phyloP scores from a whole-genome alignment of 2,888 invertebrate genomes.

The Lepidocyrtinus sp. region DNA sequence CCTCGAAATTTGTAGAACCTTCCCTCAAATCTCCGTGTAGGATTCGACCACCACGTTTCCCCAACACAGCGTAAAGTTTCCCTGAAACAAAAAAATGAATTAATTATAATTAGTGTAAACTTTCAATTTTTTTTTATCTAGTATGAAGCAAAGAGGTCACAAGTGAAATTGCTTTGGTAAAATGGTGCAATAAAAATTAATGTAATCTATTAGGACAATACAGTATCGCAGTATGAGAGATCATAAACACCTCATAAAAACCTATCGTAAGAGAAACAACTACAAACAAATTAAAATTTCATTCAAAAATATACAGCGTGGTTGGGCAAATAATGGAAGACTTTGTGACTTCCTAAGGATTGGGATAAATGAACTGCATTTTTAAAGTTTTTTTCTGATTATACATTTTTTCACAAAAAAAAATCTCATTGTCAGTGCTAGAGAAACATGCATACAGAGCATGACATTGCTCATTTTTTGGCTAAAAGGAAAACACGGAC shows the following conservation, averaged over 20 bases:
- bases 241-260: neutral
- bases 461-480: neutral
- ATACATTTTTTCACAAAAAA: neutral
- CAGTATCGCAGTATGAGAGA: too few species aligned
- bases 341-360: neutral
- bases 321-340: neutral
- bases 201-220: too few species aligned
- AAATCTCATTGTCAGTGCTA: neutral
- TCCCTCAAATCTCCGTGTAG: constrained; percentile 91
- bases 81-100: constrained; percentile 77
- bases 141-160: neutral
- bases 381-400: neutral
- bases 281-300: neutral
- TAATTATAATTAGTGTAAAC: neutral
- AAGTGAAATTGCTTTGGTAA: neutral
- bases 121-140: neutral
- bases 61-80: constrained; percentile 91
- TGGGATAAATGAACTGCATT: neutral
- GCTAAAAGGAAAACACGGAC: constrained; percentile 14
- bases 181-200: neutral
- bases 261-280: too few species aligned
- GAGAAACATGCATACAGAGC: neutral
- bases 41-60: constrained; percentile 89
- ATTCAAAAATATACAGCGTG: neutral
- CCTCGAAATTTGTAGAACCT: constrained; percentile 89